Percentiles rank a stretch among this genome's conserved stretches.
Conservation (phyloP, 2,888 invertebrate species). For the Phalera bucephala region DNA sequence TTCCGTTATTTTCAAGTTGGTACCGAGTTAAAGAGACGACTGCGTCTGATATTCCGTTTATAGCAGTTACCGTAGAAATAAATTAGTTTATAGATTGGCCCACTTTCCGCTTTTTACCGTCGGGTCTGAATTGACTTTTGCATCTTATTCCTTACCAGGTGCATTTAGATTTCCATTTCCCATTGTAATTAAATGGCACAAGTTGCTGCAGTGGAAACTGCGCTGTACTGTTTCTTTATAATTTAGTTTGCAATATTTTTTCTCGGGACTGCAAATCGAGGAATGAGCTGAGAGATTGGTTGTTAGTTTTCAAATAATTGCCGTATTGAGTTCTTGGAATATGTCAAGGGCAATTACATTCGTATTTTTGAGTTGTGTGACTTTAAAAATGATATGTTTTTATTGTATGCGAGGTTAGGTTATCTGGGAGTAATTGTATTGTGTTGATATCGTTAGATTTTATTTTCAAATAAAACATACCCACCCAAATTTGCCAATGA, state of each 20-base stretch:
- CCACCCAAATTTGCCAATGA: no score
- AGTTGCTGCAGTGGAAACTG: conserved; percentile 38
- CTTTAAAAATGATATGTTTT: no score
- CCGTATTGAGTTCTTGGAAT: no score
- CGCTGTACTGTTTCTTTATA: conserved; percentile 6
- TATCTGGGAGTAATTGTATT: no score
- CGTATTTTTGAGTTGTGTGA: no score
- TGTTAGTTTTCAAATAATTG: not conserved
- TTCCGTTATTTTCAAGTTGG: conserved; percentile 17
- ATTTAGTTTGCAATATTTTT: conserved; percentile 24
- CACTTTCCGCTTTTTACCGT: conserved; percentile 44
- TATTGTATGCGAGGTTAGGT: no score
- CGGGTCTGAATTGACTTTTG: conserved; percentile 47
- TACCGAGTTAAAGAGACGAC: conserved; percentile 10
- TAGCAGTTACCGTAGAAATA: conserved; percentile 46
- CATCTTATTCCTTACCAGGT: conserved; percentile 52
- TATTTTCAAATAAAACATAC: no score
- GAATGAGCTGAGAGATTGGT: conserved; percentile 21
- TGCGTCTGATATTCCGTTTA: conserved; percentile 43
- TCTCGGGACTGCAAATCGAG: conserved; percentile 26
- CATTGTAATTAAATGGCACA: conserved; percentile 63
- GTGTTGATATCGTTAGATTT: no score
- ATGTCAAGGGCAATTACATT: no score
- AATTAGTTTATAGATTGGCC: conserved; percentile 62
- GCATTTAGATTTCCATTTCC: conserved; percentile 68